Conservation (phyloP, 2,888 invertebrate genomes). For the Phortica magna region DNA sequence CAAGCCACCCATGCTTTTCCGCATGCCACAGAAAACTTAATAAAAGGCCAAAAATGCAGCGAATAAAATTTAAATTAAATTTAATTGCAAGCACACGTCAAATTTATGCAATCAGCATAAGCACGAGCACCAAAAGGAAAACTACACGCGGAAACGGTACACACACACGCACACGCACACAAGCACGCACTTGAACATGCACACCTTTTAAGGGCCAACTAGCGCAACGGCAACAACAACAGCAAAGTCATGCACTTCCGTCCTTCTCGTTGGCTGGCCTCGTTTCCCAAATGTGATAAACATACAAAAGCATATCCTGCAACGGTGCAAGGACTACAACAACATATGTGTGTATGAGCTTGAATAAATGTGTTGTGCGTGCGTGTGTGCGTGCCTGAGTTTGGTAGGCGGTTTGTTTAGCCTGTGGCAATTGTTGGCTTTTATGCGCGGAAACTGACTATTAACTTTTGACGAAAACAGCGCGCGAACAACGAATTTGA, state of each 20-base stretch:
- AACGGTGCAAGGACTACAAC: conserved; percentile 1
- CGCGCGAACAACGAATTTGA: background rate
- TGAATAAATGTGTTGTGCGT: conserved; percentile 34
- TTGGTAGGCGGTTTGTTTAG: conserved; percentile 55
- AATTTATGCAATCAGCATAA: background rate
- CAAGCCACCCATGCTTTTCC: background rate
- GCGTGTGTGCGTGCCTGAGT: conserved; percentile 31
- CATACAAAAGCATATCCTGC: background rate
- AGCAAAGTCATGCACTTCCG: conserved; percentile 25
- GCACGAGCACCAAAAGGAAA: background rate
- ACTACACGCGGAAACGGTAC: background rate
- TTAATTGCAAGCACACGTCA: conserved; percentile 49
- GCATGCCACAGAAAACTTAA: background rate
- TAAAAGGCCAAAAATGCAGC: conserved; percentile 13
- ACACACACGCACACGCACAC: conserved; percentile 3
- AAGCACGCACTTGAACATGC: background rate
- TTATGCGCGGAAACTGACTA: conserved; percentile 57
- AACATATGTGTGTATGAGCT: conserved; percentile 33
- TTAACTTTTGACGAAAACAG: conserved; percentile 62
- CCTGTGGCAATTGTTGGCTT: conserved; percentile 38
- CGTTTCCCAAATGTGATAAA: conserved; percentile 44
- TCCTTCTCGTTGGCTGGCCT: conserved; percentile 38
- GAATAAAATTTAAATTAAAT: conserved; percentile 45
- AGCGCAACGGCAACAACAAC: background rate
- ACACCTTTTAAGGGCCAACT: background rate